Conservation (phyloP, 2,888 invertebrate genomes). For the Malthinus seriepunctatus region DNA sequence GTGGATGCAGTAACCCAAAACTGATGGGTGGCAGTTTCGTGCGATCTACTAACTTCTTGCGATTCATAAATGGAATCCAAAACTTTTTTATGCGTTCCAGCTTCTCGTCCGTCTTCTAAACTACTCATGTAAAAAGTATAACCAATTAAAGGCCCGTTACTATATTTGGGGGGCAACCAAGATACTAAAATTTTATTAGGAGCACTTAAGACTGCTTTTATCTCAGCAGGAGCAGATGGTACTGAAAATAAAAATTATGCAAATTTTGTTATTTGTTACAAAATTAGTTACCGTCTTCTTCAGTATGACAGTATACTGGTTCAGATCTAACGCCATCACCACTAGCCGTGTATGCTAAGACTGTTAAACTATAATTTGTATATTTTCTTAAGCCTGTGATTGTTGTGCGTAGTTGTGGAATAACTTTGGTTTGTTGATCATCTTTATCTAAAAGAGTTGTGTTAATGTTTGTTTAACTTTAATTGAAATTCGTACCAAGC, state of each 20-base stretch:
- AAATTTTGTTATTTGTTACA: neutral
- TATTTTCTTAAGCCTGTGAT: conserved; percentile 79
- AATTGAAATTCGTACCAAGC: conserved; percentile 65
- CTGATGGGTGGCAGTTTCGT: conserved; percentile 74
- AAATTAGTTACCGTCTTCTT: conserved; percentile 76
- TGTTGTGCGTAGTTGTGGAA: conserved; percentile 69
- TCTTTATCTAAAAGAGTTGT: conserved; percentile 63
- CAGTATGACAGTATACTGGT: conserved; percentile 84
- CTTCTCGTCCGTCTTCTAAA: conserved; percentile 76
- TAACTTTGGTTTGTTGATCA: conserved; percentile 77
- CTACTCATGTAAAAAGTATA: conserved; percentile 85
- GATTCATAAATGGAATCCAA: conserved; percentile 70
- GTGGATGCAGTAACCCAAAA: conserved; percentile 80
- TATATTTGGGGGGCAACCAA: conserved; percentile 84
- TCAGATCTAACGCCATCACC: conserved; percentile 88
- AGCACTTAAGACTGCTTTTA: conserved; percentile 87
- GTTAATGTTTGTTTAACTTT: neutral
- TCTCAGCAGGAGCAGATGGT: conserved; percentile 86
- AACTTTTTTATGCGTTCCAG: conserved; percentile 76
- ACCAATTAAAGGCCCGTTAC: conserved; percentile 82
- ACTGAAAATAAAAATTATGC: conserved; percentile 59
- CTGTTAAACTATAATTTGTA: conserved; percentile 91
- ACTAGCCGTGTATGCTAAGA: conserved; percentile 84
- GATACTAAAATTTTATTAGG: conserved; percentile 84
- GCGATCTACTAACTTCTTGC: conserved; percentile 71